phyloP scores from a whole-genome alignment of 1,140 invertebrate genomes.

The Homarus americanus region DNA sequence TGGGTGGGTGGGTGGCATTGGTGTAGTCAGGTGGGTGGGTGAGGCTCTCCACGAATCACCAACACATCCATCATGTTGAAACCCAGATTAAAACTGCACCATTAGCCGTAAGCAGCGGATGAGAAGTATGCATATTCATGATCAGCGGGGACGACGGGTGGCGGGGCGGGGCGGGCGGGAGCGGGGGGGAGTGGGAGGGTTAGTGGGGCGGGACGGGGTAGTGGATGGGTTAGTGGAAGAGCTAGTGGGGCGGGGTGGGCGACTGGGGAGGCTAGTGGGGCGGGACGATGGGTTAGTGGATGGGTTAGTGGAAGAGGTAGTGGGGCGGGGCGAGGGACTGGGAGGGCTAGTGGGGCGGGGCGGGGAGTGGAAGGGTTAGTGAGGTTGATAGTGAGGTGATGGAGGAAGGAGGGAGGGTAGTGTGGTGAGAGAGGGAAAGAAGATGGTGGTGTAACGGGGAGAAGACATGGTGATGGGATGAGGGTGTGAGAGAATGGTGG shows the following conservation, averaged over 20 bases:
- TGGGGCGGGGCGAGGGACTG: neutral
- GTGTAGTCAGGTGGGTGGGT: neutral
- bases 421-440: neutral
- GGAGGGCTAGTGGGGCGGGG: neutral
- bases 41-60: slow-evolving; percentile 13
- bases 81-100: slow-evolving; percentile 49
- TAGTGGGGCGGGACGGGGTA: neutral
- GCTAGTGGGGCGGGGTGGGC: neutral
- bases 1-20: neutral
- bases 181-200: neutral
- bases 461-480: neutral
- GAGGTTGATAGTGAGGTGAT: neutral
- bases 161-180: neutral
- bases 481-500: neutral
- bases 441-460: neutral
- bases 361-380: neutral
- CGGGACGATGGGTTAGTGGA: neutral
- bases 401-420: neutral
- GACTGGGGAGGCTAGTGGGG: neutral
- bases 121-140: slow-evolving; percentile 44
- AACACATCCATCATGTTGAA: slow-evolving; percentile 44
- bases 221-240: neutral
- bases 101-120: slow-evolving; percentile 24
- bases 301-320: neutral
- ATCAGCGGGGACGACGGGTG: neutral